A percentile compares a stretch with the other conserved stretches of the same genome.
These are phyloP conservation scores for Takifugu ocellatus DNA, from an alignment of 2,797 vertebrate genomes.

Conservation along the genomic window DNA sequence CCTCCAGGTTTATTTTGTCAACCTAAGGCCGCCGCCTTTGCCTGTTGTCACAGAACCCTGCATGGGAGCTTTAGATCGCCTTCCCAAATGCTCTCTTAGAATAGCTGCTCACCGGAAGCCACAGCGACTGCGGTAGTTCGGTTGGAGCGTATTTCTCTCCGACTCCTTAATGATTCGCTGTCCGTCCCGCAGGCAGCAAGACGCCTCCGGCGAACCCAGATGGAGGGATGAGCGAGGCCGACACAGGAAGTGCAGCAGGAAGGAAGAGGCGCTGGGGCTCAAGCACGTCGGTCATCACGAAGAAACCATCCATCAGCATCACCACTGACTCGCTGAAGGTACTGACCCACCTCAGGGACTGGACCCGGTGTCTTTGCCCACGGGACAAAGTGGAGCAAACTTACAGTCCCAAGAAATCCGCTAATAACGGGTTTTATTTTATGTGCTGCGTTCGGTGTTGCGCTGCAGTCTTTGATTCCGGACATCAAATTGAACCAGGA, in stretches of 20 bases:
- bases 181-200: slow-evolving; percentile 65
- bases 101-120: not conserved
- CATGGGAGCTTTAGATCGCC: not conserved
- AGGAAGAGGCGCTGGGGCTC: slow-evolving; percentile 91
- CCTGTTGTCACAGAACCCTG: not conserved
- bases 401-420: not conserved
- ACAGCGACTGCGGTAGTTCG: slow-evolving; percentile 10
- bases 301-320: slow-evolving; percentile 92
- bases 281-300: slow-evolving; percentile 86
- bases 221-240: slow-evolving; percentile 72
- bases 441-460: slow-evolving; percentile 16
- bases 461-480: slow-evolving; percentile 84
- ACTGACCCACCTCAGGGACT: slow-evolving; percentile 10
- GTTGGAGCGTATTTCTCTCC: not conserved
- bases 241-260: slow-evolving; percentile 75
- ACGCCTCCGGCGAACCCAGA: slow-evolving; percentile 53
- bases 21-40: not conserved
- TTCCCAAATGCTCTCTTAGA: not conserved
- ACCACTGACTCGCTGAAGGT: slow-evolving; percentile 92
- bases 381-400: no score
- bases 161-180: not conserved
- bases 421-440: not conserved
- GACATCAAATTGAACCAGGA: slow-evolving; percentile 90
- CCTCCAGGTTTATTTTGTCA: not conserved
- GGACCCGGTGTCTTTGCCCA: not conserved